phyloP scores from a whole-genome alignment of 2,888 invertebrate genomes.

The Athalia rosae region DNA sequence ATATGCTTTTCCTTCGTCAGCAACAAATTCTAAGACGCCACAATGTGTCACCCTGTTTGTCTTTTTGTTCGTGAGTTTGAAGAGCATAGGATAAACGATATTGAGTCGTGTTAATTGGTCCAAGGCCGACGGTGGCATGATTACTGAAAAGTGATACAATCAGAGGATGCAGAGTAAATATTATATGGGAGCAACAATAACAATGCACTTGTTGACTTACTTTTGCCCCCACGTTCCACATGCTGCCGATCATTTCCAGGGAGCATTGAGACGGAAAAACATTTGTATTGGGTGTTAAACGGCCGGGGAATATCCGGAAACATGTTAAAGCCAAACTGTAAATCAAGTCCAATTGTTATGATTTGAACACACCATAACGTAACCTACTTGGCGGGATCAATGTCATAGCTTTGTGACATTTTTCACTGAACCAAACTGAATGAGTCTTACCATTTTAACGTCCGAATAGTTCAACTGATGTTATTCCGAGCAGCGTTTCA shows the following conservation, averaged over 20 bases:
- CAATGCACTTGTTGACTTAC: constrained; percentile 75
- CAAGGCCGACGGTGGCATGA: constrained; percentile 97
- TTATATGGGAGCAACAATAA: constrained; percentile 18
- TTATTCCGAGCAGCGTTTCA: neutral
- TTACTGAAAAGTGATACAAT: constrained; percentile 79
- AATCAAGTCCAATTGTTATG: constrained; percentile 70
- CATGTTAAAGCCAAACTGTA: constrained; percentile 92
- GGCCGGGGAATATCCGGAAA: constrained; percentile 89
- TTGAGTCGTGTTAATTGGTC: constrained; percentile 94
- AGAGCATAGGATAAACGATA: constrained; percentile 99
- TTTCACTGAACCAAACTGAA: neutral
- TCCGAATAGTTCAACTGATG: neutral
- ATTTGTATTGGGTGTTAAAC: constrained; percentile 90
- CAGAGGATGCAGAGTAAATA: constrained; percentile 2
- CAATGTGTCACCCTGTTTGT: constrained; percentile 92
- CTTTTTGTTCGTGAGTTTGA: constrained; percentile 93
- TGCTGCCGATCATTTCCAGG: constrained; percentile 95
- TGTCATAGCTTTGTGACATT: neutral
- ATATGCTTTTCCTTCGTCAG: constrained; percentile 98
- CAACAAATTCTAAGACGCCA: constrained; percentile 98
- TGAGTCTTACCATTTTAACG: constrained; percentile 20
- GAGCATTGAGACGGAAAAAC: constrained; percentile 96
- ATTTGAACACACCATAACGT: neutral
- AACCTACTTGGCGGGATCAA: constrained; percentile 11
- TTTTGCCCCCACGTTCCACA: constrained; percentile 97